These are phyloP conservation scores for Pseudobourletiella spinata DNA, from an alignment of 1,140 invertebrate species.

Conservation along the genomic window DNA sequence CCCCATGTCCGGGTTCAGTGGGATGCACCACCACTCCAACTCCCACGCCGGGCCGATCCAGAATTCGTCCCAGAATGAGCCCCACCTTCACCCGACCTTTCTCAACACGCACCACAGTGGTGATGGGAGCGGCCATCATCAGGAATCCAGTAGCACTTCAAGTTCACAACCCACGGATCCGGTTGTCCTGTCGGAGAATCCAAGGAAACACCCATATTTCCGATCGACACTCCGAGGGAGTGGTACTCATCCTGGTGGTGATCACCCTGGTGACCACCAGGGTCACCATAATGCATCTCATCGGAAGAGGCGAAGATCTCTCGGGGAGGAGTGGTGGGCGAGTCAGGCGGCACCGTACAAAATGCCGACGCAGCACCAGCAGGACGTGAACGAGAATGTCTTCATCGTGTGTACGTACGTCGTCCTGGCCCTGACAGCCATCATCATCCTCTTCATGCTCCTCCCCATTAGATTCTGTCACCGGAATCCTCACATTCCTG, in stretches of 20 bases:
- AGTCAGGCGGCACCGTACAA: neutral
- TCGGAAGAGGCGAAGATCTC: too few species aligned
- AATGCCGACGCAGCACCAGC: neutral
- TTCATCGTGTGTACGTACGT: neutral
- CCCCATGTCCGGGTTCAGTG: conserved; percentile 3
- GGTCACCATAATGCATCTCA: too few species aligned
- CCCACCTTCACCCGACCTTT: neutral
- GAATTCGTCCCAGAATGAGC: neutral
- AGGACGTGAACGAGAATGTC: neutral
- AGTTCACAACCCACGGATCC: neutral
- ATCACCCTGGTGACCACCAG: neutral
- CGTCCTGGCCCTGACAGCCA: conserved; percentile 13
- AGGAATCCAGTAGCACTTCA: neutral
- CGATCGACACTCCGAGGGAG: neutral
- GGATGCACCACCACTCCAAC: neutral
- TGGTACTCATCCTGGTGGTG: too few species aligned
- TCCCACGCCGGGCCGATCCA: neutral
- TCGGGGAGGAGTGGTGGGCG: neutral
- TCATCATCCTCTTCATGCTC: conserved; percentile 26
- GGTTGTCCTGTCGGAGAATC: neutral
- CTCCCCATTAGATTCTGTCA: conserved; percentile 16
- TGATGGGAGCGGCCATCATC: neutral
- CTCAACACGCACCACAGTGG: neutral
- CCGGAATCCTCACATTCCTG: conserved; percentile 31
- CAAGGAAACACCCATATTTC: conserved; percentile 2